phyloP scores from a whole-genome alignment of 2,888 invertebrate genomes.

The Catocala fraxini region DNA sequence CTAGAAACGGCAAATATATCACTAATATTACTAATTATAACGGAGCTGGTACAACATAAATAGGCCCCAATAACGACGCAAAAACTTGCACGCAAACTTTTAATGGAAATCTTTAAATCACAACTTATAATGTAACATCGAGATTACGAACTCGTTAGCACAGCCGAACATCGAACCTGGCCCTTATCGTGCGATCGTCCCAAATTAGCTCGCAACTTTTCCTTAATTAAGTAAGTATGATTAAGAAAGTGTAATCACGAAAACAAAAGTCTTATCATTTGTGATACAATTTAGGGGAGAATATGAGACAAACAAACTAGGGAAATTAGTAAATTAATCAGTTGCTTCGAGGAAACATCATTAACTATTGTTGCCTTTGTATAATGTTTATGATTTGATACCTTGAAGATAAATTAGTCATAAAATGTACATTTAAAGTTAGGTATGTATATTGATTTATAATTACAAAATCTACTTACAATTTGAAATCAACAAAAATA shows the following conservation, averaged over 20 bases:
- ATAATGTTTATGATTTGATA: too few species aligned
- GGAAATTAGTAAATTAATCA: slow-evolving; percentile 45
- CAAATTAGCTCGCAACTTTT: slow-evolving; percentile 79
- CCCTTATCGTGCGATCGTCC: slow-evolving; percentile 77
- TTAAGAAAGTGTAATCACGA: slow-evolving; percentile 85
- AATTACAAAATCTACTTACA: too few species aligned
- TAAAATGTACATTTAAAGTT: too few species aligned
- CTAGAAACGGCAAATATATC: slow-evolving; percentile 13
- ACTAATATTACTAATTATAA: slow-evolving; percentile 16
- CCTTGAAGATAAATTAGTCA: too few species aligned
- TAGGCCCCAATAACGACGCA: slow-evolving; percentile 40
- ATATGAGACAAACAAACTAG: slow-evolving; percentile 31
- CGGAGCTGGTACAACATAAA: slow-evolving; percentile 31
- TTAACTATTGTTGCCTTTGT: too few species aligned
- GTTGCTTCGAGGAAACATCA: slow-evolving; percentile 6
- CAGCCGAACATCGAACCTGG: slow-evolving; percentile 64
- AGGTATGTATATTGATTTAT: too few species aligned
- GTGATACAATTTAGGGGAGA: slow-evolving; percentile 53
- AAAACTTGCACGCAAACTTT: slow-evolving; percentile 56
- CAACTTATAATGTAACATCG: slow-evolving; percentile 56
- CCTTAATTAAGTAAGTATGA: slow-evolving; percentile 86
- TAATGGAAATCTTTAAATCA: slow-evolving; percentile 63
- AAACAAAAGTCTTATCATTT: slow-evolving; percentile 85
- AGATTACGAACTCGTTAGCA: slow-evolving; percentile 76
- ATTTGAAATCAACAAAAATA: too few species aligned